Evolutionary conservation across 2,888 invertebrate species (phyloP).

Genomic region (Seira sanloemensis): DNA sequence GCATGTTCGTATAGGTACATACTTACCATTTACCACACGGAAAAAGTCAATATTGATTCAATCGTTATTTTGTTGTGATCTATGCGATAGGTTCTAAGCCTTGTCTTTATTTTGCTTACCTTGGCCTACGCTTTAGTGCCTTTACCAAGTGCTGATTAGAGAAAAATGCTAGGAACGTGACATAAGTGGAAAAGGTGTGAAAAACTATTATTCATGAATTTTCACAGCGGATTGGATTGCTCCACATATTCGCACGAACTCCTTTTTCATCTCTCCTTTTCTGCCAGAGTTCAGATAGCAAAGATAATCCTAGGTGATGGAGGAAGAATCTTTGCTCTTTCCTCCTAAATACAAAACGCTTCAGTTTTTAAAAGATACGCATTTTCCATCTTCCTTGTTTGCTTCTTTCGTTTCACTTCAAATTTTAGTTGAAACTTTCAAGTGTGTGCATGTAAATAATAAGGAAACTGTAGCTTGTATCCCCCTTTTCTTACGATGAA

Average conservation of each 20-base stretch:
- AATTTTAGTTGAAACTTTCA: not conserved
- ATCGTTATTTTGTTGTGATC: constrained; percentile 34
- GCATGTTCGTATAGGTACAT: too few relatives aligned
- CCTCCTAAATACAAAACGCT: not conserved
- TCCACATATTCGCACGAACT: constrained; percentile 26
- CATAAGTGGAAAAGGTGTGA: constrained; percentile 50
- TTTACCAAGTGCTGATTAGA: constrained; percentile 33
- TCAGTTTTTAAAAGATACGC: not conserved
- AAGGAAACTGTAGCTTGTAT: constrained; percentile 20
- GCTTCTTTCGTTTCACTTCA: not conserved
- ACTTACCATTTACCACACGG: constrained; percentile 40
- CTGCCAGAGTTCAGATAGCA: constrained; percentile 4
- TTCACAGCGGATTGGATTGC: constrained; percentile 43
- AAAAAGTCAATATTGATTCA: constrained; percentile 60
- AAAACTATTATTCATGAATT: constrained; percentile 58
- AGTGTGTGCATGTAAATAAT: not conserved
- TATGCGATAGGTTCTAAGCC: not conserved
- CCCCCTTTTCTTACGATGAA: not conserved
- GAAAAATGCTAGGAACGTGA: constrained; percentile 55
- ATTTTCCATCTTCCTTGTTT: not conserved
- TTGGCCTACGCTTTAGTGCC: constrained; percentile 12
- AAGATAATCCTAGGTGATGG: constrained; percentile 30
- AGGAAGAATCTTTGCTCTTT: too few relatives aligned
- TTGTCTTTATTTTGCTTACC: not conserved
- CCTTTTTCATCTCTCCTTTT: not conserved